Evolutionary conservation across 2,888 invertebrate genomes (phyloP), one percentile per base, ranked within the genome.

Genomic region (Pheosia tremula): DNA sequence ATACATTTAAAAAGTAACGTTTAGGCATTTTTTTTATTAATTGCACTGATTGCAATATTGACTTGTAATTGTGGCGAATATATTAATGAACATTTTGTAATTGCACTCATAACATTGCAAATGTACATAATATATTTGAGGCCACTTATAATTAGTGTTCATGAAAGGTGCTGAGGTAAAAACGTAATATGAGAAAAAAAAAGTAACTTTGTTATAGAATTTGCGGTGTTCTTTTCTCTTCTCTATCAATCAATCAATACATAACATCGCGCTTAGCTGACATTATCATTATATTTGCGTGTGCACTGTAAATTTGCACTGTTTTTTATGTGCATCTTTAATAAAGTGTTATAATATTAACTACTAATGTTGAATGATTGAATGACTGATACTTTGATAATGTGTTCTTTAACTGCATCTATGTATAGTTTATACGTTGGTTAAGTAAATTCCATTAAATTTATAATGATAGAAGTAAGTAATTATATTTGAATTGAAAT

Each of bases 361-460:
- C 8, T 10, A 9, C 8, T 53, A 36, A 11, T 36, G 36, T 56
- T 39, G 41, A 41, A 13, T 56, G 13, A 41, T 56, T 56, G 77
- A 76, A 72, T 79, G 83, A 83, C 82, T 82, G 83, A 83, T 76
- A 74, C 66, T 62, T 72, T 67, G 66, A 71, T 74, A 77, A 63
- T 71, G 70, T 74, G 74, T 77, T 77, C 70, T 75, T 71, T 71
- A 72, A 61, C 68, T 73, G 67, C 53, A 59, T 64, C 56, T 57
- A 50, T 24, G 24, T 24, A 24, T 73, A 69, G 66, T 69, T 71
- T 72, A 69, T 57, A 69, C 66, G 66, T 68, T 67, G 59, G 59
- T 63, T 59, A 54, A 60, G 36, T 64, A 62, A 49, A 39, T 57
- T 59, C 59, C 62, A 60, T 66, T 64, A 62, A 55, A 47, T 60